Evolutionary conservation across 1,140 invertebrate genomes (phyloP).

Genomic region (Brachionus sp.): DNA sequence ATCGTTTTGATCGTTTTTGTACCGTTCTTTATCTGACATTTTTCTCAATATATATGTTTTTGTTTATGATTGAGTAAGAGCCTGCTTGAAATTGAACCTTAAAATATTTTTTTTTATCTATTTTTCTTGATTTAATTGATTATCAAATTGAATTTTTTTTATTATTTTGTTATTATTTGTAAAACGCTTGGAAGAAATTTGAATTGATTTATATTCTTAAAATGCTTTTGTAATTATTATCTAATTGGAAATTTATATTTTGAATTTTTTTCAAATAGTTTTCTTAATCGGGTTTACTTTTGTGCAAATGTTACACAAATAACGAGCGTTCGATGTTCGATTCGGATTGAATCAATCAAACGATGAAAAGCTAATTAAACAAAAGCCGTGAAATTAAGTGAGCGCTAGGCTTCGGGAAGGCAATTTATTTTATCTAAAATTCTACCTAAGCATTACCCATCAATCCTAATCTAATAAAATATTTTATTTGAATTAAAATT

Average conservation of each 20-base stretch:
- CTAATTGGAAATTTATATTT: slow-evolving; percentile 22
- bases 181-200: neutral
- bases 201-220: slow-evolving; percentile 35
- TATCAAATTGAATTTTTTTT: slow-evolving; percentile 21
- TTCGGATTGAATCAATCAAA: slow-evolving; percentile 25
- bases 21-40: slow-evolving; percentile 42
- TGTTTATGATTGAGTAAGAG: slow-evolving; percentile 20
- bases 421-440: neutral
- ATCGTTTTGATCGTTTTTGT: slow-evolving; percentile 18
- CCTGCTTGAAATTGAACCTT: slow-evolving; percentile 36
- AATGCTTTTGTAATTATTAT: slow-evolving; percentile 37
- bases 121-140: slow-evolving; percentile 30
- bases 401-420: neutral
- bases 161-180: slow-evolving; percentile 18
- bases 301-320: slow-evolving; percentile 26
- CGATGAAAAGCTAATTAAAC: neutral
- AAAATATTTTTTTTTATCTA: neutral
- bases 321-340: neutral
- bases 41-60: neutral
- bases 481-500: too few species aligned
- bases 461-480: too few species aligned
- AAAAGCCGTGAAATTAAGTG: neutral
- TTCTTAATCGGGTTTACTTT: neutral
- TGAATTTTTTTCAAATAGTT: slow-evolving; percentile 2
- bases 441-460: too few species aligned